phyloP scores from a whole-genome alignment of 2,888 invertebrate genomes.

The Andrena dorsata region DNA sequence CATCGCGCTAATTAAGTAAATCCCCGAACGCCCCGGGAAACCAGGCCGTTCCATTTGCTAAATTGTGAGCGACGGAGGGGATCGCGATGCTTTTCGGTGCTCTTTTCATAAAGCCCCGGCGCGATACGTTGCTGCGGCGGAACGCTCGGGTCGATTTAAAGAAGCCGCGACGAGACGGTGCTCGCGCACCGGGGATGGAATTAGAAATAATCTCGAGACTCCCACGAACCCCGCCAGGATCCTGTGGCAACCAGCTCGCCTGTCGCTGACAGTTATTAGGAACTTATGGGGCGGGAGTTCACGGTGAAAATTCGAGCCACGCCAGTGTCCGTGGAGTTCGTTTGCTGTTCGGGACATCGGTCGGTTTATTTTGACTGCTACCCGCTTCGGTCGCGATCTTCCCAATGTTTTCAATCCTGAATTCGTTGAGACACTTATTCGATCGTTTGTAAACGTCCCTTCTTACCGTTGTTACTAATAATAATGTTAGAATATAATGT shows the following conservation, averaged over 20 bases:
- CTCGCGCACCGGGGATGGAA: conserved; percentile 54
- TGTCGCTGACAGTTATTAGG: conserved; percentile 76
- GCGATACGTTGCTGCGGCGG: neutral
- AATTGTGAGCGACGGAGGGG: conserved; percentile 9
- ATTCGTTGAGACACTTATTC: neutral
- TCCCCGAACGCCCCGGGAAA: neutral
- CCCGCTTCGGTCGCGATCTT: conserved; percentile 1
- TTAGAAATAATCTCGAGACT: conserved; percentile 70
- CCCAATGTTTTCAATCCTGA: neutral
- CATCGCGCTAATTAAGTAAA: conserved; percentile 53
- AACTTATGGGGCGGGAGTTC: conserved; percentile 63
- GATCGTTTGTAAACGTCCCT: neutral
- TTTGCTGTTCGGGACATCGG: conserved; percentile 28
- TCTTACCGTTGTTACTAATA: neutral
- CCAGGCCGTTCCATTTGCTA: conserved; percentile 38
- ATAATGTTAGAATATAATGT: too few relatives aligned
- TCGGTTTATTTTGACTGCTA: conserved; percentile 44
- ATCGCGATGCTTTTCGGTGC: conserved; percentile 3
- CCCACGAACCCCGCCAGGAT: conserved; percentile 41
- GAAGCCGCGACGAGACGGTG: conserved; percentile 36
- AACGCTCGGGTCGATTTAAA: conserved; percentile 52
- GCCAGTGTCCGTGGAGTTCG: conserved; percentile 4
- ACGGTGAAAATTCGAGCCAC: conserved; percentile 39
- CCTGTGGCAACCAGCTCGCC: conserved; percentile 46
- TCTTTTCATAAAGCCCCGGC: neutral